Evolutionary conservation across 2,888 invertebrate species (phyloP).

Genomic region (Thelaira solivaga): DNA sequence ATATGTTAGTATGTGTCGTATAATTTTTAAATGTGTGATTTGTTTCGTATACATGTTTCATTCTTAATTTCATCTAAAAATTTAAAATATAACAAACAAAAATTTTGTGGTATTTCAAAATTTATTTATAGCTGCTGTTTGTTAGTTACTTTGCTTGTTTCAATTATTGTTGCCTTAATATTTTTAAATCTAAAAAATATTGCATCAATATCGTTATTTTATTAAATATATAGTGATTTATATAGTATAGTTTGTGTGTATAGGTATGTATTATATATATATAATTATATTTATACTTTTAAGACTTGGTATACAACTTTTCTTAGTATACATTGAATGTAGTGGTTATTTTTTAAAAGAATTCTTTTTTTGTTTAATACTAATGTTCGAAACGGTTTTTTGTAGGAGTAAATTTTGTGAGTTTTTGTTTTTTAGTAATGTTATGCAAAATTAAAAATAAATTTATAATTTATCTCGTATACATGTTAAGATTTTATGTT

Average conservation of each 20-base stretch:
- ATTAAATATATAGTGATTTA: slow-evolving; percentile 54
- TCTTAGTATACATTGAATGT: slow-evolving; percentile 63
- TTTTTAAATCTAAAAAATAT: slow-evolving; percentile 55
- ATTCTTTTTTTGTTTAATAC: slow-evolving; percentile 28
- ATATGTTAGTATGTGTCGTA: not conserved
- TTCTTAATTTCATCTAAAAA: slow-evolving; percentile 41
- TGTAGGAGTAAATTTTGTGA: slow-evolving; percentile 16
- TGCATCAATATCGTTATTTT: slow-evolving; percentile 59
- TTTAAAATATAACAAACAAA: slow-evolving; percentile 44
- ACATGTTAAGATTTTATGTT: slow-evolving; percentile 59
- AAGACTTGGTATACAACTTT: slow-evolving; percentile 56
- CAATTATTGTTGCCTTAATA: slow-evolving; percentile 34
- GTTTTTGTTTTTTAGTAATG: slow-evolving; percentile 22
- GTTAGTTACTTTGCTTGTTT: slow-evolving; percentile 8
- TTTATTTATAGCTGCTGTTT: slow-evolving; percentile 25
- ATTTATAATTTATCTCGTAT: slow-evolving; percentile 64
- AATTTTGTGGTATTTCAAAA: not conserved
- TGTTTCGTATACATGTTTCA: slow-evolving; percentile 52
- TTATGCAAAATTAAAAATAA: slow-evolving; percentile 57
- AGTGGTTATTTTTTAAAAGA: slow-evolving; percentile 42
- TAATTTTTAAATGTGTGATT: not conserved
- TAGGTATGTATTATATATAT: slow-evolving; percentile 34
- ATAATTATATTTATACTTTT: slow-evolving; percentile 58
- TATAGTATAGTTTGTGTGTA: slow-evolving; percentile 2
- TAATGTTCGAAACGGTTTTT: slow-evolving; percentile 33